These are phyloP conservation scores for Poicephalus meyeri DNA, from an alignment of 2,113 vertebrate species.

Conservation along the genomic window DNA sequence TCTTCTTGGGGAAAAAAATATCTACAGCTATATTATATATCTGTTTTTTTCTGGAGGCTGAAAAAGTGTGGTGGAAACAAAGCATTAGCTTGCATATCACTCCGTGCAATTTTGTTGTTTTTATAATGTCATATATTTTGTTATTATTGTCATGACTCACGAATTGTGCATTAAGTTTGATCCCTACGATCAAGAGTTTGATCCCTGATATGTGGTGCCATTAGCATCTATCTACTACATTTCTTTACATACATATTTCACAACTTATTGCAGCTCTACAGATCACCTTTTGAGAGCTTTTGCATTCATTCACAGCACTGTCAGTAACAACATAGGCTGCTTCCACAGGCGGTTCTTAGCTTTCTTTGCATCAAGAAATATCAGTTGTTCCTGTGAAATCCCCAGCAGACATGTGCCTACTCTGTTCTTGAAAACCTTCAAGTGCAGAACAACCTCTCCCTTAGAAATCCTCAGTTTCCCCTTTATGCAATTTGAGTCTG, in stretches of 20 bases:
- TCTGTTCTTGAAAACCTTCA: neutral
- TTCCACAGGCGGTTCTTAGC: neutral
- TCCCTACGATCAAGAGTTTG: neutral
- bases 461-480: neutral
- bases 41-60: neutral
- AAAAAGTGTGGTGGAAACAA: neutral
- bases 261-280: neutral
- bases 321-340: neutral
- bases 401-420: neutral
- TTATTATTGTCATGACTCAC: neutral
- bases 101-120: neutral
- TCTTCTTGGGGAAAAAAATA: rapidly evolving
- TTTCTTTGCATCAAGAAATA: neutral
- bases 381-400: too few relatives aligned
- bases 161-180: neutral
- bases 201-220: neutral
- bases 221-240: neutral
- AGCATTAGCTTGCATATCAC: neutral
- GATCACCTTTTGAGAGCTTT: neutral
- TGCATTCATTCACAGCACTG: neutral
- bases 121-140: neutral
- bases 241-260: neutral
- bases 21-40: neutral
- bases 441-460: neutral
- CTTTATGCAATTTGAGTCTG: neutral